These are phyloP conservation scores for Paedocypris micromegethes DNA, from an alignment of 2,797 vertebrate species.

Conservation along the genomic window DNA sequence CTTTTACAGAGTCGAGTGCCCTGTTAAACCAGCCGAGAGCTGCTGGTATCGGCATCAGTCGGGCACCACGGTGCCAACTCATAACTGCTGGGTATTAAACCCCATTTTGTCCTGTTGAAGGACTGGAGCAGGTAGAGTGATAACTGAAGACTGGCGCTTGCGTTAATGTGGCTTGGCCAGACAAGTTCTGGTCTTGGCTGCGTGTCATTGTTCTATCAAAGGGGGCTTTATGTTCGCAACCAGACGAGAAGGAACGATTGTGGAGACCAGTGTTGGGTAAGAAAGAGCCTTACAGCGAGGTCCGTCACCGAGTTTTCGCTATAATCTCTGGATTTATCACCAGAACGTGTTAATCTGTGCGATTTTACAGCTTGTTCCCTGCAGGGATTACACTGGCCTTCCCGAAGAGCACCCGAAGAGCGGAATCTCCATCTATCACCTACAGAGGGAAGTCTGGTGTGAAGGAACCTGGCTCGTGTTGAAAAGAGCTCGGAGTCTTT, in stretches of 20 bases:
- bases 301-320: background rate
- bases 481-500: no score
- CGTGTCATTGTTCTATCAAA: constrained; percentile 40
- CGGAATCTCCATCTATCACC: background rate
- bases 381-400: background rate
- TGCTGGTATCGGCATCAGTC: constrained; percentile 53
- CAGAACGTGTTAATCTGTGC: constrained; percentile 17
- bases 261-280: constrained; percentile 5
- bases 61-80: constrained; percentile 53
- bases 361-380: constrained; percentile 1
- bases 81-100: constrained; percentile 56
- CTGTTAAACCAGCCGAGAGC: no score
- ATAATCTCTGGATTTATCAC: background rate
- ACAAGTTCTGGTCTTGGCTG: constrained; percentile 45
- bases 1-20: constrained; percentile 40
- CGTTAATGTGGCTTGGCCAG: constrained; percentile 52
- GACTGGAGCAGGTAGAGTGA: constrained; percentile 43
- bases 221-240: constrained; percentile 40
- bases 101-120: constrained; percentile 47
- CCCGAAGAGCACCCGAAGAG: background rate
- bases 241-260: constrained; percentile 29
- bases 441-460: background rate
- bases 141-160: constrained; percentile 54
- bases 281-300: no score
- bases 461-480: no score